Conservation (phyloP, 2,113 vertebrate species). For the Phaethornis superciliosus region DNA sequence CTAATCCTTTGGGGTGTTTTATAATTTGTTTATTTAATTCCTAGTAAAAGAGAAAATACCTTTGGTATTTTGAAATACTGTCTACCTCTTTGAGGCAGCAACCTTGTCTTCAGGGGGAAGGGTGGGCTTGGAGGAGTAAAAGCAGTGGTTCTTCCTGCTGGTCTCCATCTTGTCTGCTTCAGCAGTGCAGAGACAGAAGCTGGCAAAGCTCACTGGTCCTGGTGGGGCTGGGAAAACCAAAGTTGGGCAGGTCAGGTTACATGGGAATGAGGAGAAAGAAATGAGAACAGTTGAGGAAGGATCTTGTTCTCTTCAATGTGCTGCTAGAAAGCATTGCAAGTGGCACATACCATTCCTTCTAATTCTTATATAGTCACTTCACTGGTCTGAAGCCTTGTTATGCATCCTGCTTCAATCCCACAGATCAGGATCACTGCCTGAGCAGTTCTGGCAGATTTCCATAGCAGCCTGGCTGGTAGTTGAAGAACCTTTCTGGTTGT, state of each 20-base stretch:
- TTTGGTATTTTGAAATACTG: not conserved
- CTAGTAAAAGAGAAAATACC: not conserved
- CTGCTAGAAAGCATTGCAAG: not conserved
- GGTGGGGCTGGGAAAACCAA: not conserved
- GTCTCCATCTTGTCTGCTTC: not conserved
- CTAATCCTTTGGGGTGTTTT: not conserved
- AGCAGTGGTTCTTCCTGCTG: not conserved
- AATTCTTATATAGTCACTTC: not conserved
- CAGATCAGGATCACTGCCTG: not conserved
- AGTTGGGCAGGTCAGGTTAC: not conserved
- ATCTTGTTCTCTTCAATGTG: not conserved
- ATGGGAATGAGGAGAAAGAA: not conserved
- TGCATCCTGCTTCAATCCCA: not conserved
- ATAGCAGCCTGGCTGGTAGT: accelerated
- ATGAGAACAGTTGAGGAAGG: not conserved
- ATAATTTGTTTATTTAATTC: not conserved
- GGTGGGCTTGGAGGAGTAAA: not conserved
- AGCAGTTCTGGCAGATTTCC: not conserved
- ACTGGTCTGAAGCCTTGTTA: not conserved
- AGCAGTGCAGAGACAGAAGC: not conserved
- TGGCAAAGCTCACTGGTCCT: accelerated
- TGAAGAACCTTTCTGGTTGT: not conserved
- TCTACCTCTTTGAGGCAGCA: not conserved
- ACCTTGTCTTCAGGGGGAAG: not conserved
- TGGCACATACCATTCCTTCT: not conserved